These are phyloP conservation scores for Trochalopteron elliotii DNA, from an alignment of 2,113 vertebrate genomes.

Conservation along the genomic window DNA sequence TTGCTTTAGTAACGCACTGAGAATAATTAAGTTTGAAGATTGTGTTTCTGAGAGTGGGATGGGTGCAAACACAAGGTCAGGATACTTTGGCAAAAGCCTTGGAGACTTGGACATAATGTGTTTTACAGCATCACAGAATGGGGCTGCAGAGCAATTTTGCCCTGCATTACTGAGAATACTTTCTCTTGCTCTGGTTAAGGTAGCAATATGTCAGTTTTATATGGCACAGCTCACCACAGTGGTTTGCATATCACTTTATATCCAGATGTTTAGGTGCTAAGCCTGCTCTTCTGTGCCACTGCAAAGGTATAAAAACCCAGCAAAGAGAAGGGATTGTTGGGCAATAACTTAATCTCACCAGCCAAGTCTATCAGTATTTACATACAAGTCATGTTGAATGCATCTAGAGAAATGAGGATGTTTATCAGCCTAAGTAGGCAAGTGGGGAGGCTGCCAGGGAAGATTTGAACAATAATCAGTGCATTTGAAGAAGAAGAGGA, in stretches of 20 bases:
- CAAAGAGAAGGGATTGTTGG: neutral
- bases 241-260: neutral
- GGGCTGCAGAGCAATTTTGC: neutral
- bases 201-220: neutral
- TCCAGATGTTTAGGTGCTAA: conserved; percentile 21
- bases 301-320: neutral
- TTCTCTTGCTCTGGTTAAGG: neutral
- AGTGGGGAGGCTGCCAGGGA: neutral
- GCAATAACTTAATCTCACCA: neutral
- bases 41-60: neutral
- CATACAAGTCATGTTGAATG: neutral
- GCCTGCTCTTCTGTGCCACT: neutral
- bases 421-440: conserved; percentile 3
- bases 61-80: neutral
- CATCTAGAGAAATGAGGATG: neutral
- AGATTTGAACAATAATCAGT: neutral
- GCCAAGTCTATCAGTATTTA: neutral
- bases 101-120: neutral
- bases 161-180: neutral
- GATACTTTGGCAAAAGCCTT: neutral
- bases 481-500: neutral
- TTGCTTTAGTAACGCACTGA: neutral
- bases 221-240: neutral
- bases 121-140: neutral
- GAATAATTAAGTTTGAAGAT: conserved; percentile 30